Percentiles rank a stretch among this genome's conserved stretches.
These are phyloP conservation scores for Pelobates cultripes DNA, from an alignment of 2,797 vertebrate species.

Conservation along the genomic window DNA sequence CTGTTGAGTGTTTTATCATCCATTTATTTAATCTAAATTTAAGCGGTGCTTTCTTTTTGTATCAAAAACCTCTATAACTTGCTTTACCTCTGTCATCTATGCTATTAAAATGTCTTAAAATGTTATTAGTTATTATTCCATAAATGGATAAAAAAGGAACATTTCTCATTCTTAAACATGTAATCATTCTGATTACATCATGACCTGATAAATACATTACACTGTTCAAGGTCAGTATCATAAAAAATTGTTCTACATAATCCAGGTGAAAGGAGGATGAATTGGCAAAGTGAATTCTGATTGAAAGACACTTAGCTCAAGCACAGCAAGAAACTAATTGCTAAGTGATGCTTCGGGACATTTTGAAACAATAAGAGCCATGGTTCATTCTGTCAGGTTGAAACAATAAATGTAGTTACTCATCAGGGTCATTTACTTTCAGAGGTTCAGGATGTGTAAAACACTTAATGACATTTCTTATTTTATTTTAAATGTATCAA, in stretches of 20 bases:
- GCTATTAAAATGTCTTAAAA: no score
- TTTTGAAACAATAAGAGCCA: slow-evolving; percentile 41
- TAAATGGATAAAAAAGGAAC: background rate
- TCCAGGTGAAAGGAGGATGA: slow-evolving; percentile 31
- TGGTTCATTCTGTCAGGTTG: slow-evolving; percentile 34
- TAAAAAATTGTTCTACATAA: slow-evolving; percentile 33
- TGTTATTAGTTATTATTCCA: no score
- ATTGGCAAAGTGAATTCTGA: slow-evolving; percentile 33
- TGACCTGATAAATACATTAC: background rate
- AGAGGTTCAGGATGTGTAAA: slow-evolving; percentile 14
- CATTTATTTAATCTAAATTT: no score
- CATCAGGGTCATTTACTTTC: slow-evolving; percentile 30
- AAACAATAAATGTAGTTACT: slow-evolving; percentile 24
- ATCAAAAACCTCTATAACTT: no score
- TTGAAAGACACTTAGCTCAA: slow-evolving; percentile 37
- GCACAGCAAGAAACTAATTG: slow-evolving; percentile 49
- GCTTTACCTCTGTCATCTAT: no score
- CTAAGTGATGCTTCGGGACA: slow-evolving; percentile 38
- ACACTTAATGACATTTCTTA: slow-evolving; percentile 7
- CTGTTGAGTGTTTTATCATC: no score
- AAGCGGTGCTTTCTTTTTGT: no score
- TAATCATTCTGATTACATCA: slow-evolving; percentile 1
- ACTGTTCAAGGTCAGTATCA: slow-evolving; percentile 36
- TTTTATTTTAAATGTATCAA: slow-evolving; percentile 24
- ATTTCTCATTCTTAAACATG: slow-evolving; percentile 19